Conservation (phyloP, 2,113 vertebrate genomes). For the Podarcis cretensis region DNA sequence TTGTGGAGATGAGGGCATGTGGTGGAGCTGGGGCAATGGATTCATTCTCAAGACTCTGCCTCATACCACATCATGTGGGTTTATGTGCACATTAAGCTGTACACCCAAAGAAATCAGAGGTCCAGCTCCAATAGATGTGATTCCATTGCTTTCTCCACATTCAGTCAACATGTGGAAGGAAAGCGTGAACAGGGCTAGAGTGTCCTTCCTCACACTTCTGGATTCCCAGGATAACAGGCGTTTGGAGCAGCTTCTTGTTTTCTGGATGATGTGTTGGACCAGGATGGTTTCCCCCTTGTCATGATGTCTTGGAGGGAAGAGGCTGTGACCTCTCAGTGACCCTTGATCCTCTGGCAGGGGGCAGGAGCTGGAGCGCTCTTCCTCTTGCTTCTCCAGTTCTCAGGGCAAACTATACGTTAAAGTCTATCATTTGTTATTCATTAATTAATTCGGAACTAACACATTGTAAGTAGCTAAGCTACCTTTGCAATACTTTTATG, state of each 20-base stretch:
- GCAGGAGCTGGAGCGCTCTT: background rate
- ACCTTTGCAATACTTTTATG: background rate
- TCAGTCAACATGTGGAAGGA: background rate
- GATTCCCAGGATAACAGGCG: background rate
- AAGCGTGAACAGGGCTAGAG: background rate
- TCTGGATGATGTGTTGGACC: background rate
- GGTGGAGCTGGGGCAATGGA: no score
- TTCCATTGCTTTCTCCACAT: background rate
- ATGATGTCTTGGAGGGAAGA: background rate
- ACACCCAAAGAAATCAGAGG: background rate
- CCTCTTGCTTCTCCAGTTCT: background rate
- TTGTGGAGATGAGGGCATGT: no score
- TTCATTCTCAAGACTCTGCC: no score
- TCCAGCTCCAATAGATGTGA: background rate
- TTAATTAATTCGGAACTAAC: background rate
- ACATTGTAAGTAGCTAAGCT: background rate
- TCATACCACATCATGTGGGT: no score
- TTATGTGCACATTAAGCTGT: no score
- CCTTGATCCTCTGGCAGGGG: background rate
- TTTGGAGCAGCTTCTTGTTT: background rate
- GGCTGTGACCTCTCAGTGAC: background rate
- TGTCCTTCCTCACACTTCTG: background rate
- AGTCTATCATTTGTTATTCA: background rate
- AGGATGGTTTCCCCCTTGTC: background rate
- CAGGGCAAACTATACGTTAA: background rate